These are phyloP conservation scores for Ophiodon elongatus DNA, from an alignment of 2,113 vertebrate genomes.

Conservation along the genomic window DNA sequence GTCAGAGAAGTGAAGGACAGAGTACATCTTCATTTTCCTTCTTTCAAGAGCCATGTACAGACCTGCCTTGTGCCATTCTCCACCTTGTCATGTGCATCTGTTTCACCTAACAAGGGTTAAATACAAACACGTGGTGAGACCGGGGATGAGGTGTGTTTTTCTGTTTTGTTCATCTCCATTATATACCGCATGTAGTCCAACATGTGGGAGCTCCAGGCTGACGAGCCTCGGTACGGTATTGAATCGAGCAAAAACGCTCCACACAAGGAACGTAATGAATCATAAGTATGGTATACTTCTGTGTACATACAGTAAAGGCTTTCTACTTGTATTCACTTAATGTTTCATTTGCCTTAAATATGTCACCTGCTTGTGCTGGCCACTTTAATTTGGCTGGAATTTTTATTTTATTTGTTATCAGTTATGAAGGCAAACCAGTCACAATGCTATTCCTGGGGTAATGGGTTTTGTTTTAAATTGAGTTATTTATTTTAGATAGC, in stretches of 20 bases:
- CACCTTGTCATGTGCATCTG: conserved; percentile 63
- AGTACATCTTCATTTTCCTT: conserved; percentile 53
- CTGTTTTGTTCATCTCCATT: conserved; percentile 34
- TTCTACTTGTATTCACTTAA: conserved; percentile 45
- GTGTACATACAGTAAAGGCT: conserved; percentile 69
- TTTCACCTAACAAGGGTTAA: conserved; percentile 55
- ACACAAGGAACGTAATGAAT: conserved; percentile 33
- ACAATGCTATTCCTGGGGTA: conserved; percentile 50
- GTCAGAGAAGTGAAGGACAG: conserved; percentile 52
- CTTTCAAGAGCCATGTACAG: conserved; percentile 61
- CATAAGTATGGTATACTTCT: conserved; percentile 28
- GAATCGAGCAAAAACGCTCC: conserved; percentile 35
- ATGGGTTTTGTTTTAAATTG: conserved; percentile 58
- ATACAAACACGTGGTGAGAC: conserved; percentile 41
- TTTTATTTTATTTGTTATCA: conserved; percentile 44
- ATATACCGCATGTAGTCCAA: conserved; percentile 21
- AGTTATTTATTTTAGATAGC: conserved; percentile 78
- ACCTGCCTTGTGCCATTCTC: conserved; percentile 70
- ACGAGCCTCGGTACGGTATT: conserved; percentile 24
- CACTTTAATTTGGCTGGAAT: conserved; percentile 16
- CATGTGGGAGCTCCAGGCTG: neutral
- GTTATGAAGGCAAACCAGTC: conserved; percentile 37
- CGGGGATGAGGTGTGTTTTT: conserved; percentile 16
- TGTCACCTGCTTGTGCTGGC: conserved; percentile 62
- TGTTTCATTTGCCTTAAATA: conserved; percentile 67